Evolutionary conservation across 35 echinoderm and acorn worm genomes (phyloP).

Genomic region (Eucidaris tribuloides): DNA sequence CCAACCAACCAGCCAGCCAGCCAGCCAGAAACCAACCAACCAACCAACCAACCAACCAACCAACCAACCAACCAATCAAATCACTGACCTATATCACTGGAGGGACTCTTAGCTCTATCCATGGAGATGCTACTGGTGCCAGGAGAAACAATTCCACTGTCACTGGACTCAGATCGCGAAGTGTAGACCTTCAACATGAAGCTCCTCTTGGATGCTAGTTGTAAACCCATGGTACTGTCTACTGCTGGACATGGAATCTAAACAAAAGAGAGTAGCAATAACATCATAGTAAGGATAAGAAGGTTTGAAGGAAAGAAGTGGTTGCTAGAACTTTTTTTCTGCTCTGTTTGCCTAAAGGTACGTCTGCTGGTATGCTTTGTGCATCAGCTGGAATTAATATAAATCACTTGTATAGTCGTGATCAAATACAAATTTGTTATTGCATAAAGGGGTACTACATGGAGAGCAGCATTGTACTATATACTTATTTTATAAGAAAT

Average conservation of each 20-base stretch:
- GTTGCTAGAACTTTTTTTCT: background rate
- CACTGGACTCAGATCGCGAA: background rate
- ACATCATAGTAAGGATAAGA: background rate
- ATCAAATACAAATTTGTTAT: too few relatives aligned
- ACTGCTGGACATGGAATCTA: constrained; percentile 50
- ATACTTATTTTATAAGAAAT: too few relatives aligned
- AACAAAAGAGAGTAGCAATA: background rate
- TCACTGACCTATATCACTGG: background rate
- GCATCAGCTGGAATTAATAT: too few relatives aligned
- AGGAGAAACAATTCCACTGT: background rate
- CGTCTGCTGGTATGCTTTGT: background rate
- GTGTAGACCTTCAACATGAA: constrained; percentile 23
- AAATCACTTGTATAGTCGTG: too few relatives aligned
- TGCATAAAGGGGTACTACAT: too few relatives aligned
- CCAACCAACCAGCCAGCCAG: too few relatives aligned
- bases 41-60: background rate
- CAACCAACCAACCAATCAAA: background rate
- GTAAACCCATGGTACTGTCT: constrained; percentile 31
- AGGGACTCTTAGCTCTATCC: background rate
- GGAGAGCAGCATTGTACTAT: too few relatives aligned
- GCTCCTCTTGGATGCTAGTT: background rate
- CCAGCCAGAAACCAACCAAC: background rate
- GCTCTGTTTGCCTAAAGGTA: background rate
- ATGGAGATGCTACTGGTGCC: background rate
- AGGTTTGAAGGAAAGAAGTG: background rate